Percentiles rank a stretch among this genome's conserved stretches.
phyloP scores from a whole-genome alignment of 2,797 vertebrate species.

The Platyrinchus mystaceus region DNA sequence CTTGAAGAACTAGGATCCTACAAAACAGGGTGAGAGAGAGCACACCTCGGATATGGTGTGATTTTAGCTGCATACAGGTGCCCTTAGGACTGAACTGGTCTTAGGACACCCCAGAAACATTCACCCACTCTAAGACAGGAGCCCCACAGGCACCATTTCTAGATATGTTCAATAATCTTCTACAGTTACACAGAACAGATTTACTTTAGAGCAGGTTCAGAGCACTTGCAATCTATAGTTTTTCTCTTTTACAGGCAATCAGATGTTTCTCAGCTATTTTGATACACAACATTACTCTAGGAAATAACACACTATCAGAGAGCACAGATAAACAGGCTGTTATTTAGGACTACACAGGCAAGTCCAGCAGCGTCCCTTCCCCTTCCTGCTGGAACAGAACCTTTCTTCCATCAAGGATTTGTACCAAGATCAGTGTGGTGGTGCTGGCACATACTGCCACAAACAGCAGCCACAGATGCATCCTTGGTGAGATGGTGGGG shows the following conservation, averaged over 20 bases:
- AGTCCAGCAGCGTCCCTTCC: background rate
- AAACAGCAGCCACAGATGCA: background rate
- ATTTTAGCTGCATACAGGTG: background rate
- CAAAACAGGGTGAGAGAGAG: accelerated
- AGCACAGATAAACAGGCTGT: background rate
- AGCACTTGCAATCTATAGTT: background rate
- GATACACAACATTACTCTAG: background rate
- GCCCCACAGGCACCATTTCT: background rate
- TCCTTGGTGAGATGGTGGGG: background rate
- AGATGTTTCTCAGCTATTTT: background rate
- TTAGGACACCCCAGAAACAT: background rate
- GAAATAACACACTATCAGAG: background rate
- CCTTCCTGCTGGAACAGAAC: background rate
- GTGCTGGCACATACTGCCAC: background rate
- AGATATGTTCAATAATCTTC: background rate
- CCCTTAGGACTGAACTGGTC: background rate
- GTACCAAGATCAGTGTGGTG: accelerated
- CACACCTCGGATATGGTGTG: accelerated
- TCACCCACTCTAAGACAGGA: background rate
- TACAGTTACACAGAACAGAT: background rate
- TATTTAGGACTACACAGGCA: background rate
- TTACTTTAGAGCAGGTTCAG: background rate
- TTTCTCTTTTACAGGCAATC: background rate
- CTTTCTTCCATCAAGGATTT: background rate
- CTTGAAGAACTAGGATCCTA: background rate